These are phyloP conservation scores for Amblyjoppa fuscipennis DNA, from an alignment of 2,888 invertebrate species.

Conservation along the genomic window DNA sequence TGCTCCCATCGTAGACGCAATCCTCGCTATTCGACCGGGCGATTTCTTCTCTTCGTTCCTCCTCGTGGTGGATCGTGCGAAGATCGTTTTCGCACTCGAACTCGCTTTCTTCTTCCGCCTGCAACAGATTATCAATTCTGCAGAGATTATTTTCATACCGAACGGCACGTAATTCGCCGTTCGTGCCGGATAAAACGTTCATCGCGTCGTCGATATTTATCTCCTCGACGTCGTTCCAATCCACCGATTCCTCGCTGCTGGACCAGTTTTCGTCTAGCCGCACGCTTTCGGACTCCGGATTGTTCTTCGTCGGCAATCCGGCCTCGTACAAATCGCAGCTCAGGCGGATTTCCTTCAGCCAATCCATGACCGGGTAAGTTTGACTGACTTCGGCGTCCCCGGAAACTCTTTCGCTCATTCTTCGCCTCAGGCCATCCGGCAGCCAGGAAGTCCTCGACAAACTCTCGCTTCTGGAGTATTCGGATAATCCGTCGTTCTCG, in stretches of 20 bases:
- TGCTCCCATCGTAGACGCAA: constrained; percentile 22
- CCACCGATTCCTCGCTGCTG: constrained; percentile 41
- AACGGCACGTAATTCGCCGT: constrained; percentile 7
- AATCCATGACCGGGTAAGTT: constrained; percentile 67
- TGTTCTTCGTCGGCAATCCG: constrained; percentile 30
- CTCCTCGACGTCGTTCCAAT: constrained; percentile 37
- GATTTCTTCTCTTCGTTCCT: not conserved
- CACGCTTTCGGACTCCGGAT: not conserved
- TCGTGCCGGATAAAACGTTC: constrained; percentile 19
- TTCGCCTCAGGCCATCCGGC: constrained; percentile 64
- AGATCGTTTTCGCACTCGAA: not conserved
- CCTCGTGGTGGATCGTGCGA: not conserved
- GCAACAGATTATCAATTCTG: not conserved
- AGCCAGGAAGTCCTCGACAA: constrained; percentile 63
- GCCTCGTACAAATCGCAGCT: constrained; percentile 70
- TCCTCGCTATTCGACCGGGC: not conserved
- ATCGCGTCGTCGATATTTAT: constrained; percentile 20
- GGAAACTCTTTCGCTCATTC: constrained; percentile 57
- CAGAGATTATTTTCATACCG: not conserved
- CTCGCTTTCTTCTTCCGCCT: not conserved
- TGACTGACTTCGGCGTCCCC: constrained; percentile 55
- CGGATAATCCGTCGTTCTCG: constrained; percentile 56
- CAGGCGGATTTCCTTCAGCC: constrained; percentile 70
- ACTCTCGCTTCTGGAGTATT: constrained; percentile 43
- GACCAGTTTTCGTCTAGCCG: constrained; percentile 41